Evolutionary conservation across 2,888 invertebrate genomes (phyloP).

Genomic region (Neocrepidodera transversa): DNA sequence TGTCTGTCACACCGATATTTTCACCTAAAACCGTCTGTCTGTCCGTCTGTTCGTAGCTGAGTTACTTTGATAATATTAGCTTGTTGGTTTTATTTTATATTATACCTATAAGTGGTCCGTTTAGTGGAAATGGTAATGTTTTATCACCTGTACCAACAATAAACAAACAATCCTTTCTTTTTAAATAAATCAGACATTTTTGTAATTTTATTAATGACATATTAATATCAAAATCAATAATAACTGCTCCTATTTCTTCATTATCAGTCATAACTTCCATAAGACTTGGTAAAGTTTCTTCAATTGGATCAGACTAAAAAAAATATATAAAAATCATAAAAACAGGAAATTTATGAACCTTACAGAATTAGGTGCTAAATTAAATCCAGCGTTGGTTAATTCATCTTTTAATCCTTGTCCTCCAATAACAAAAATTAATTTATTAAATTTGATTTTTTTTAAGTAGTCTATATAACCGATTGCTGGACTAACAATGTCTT

Average conservation of each 20-base stretch:
- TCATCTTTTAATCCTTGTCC: constrained; percentile 57
- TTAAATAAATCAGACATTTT: constrained; percentile 62
- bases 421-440: constrained; percentile 62
- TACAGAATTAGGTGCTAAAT: constrained; percentile 59
- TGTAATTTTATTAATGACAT: constrained; percentile 64
- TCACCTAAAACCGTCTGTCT: too few relatives aligned
- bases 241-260: constrained; percentile 65
- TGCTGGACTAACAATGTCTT: constrained; percentile 63
- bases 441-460: constrained; percentile 63
- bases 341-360: too few relatives aligned
- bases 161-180: constrained; percentile 63
- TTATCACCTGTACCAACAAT: constrained; percentile 63
- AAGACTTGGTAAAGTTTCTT: constrained; percentile 31
- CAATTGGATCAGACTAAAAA: constrained; percentile 29
- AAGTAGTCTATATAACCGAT: constrained; percentile 64
- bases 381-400: constrained; percentile 61
- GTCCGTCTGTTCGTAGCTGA: too few relatives aligned
- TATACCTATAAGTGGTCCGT: constrained; percentile 50
- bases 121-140: constrained; percentile 56
- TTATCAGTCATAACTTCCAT: constrained; percentile 54
- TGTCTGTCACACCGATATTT: too few relatives aligned
- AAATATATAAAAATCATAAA: neutral
- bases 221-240: constrained; percentile 64
- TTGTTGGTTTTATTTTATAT: neutral
- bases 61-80: too few relatives aligned